Conservation (phyloP, 2,888 invertebrate genomes). For the Ectemnius continuus region DNA sequence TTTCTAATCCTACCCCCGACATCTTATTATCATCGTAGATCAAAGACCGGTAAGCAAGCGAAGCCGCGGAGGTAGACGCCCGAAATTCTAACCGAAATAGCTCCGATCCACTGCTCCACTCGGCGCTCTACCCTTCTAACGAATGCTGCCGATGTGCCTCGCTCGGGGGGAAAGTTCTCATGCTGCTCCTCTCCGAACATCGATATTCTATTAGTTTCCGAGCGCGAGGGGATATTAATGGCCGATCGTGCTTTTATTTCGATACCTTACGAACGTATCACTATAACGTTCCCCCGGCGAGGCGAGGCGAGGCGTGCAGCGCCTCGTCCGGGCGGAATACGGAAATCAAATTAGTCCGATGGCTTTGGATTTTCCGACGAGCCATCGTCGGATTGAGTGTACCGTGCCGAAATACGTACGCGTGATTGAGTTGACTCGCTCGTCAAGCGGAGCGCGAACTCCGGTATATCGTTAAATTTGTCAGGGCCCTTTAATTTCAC, state of each 20-base stretch:
- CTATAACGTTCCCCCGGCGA: neutral
- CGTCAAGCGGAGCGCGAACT: neutral
- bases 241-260: constrained; percentile 8
- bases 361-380: constrained; percentile 23
- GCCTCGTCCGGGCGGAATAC: too few relatives aligned
- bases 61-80: constrained; percentile 14
- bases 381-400: constrained; percentile 12
- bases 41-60: constrained; percentile 13
- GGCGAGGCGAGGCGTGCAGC: neutral
- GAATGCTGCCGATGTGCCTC: constrained; percentile 17
- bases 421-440: constrained; percentile 20
- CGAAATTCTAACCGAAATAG: constrained; percentile 43
- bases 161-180: constrained; percentile 36
- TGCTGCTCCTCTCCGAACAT: constrained; percentile 20
- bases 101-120: constrained; percentile 29
- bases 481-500: constrained; percentile 76
- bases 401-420: constrained; percentile 19
- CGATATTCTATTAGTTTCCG: constrained; percentile 26
- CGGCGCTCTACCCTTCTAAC: neutral
- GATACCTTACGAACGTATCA: neutral
- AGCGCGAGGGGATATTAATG: constrained; percentile 7
- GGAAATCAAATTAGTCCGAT: neutral
- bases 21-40: constrained; percentile 66
- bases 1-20: constrained; percentile 69
- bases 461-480: constrained; percentile 69